phyloP scores from a whole-genome alignment of 2,113 vertebrate genomes.

The Acrocephalus kingi region DNA sequence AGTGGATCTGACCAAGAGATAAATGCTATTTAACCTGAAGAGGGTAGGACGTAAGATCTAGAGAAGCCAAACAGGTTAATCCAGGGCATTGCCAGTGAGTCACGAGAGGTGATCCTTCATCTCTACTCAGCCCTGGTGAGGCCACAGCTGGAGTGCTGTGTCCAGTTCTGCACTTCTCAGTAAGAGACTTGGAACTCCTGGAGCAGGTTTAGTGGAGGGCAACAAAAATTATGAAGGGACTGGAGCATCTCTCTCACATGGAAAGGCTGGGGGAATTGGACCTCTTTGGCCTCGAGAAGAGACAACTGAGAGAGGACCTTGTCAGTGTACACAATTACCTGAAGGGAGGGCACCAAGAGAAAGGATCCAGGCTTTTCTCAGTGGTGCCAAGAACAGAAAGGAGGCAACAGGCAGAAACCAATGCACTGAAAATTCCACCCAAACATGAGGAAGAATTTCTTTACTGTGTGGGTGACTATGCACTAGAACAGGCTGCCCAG shows the following conservation, averaged over 20 bases:
- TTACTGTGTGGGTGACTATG: neutral
- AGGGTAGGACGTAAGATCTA: neutral
- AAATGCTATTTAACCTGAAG: neutral
- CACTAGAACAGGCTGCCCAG: neutral
- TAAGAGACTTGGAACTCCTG: neutral
- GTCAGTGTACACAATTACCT: neutral
- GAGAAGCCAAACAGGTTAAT: neutral
- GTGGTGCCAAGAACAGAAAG: neutral
- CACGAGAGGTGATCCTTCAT: fast-evolving
- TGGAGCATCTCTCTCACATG: neutral
- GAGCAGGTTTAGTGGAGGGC: neutral
- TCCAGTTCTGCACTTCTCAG: neutral
- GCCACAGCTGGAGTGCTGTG: neutral
- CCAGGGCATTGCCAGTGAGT: neutral
- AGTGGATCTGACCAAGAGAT: neutral
- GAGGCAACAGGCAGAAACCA: neutral
- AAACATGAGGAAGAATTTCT: neutral
- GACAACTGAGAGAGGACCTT: neutral
- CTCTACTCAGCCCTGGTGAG: neutral
- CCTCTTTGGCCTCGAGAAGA: fast-evolving
- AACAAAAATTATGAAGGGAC: neutral
- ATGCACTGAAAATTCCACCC: neutral
- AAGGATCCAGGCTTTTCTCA: neutral
- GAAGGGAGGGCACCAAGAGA: neutral
- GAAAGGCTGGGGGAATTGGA: neutral